Conservation (phyloP, 2,797 vertebrate species). For the Lepus townsendii region DNA sequence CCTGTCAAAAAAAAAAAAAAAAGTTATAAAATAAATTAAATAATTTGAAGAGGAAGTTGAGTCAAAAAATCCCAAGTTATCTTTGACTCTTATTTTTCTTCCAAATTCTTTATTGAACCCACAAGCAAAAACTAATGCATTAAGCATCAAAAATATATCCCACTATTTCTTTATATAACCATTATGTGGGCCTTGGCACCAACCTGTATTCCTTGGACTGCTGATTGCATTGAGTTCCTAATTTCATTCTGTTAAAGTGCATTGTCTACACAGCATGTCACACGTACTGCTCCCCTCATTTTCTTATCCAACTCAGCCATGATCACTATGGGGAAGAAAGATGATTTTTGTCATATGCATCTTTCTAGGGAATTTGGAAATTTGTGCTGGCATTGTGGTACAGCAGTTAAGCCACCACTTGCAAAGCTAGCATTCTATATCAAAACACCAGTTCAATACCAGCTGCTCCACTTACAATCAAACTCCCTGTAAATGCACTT, state of each 20-base stretch:
- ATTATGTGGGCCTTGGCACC: background rate
- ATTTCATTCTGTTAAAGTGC: background rate
- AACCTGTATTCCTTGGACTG: background rate
- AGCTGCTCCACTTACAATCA: too few species aligned
- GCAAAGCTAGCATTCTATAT: too few species aligned
- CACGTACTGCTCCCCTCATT: background rate
- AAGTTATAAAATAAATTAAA: background rate
- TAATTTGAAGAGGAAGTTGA: background rate
- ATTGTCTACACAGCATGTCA: background rate
- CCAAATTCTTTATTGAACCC: background rate
- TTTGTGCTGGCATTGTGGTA: too few species aligned
- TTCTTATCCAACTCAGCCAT: background rate
- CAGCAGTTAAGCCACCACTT: too few species aligned
- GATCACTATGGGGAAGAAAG: background rate
- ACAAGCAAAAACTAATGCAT: background rate
- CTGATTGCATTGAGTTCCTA: background rate
- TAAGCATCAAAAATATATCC: background rate
- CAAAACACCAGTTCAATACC: too few species aligned
- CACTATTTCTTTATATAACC: background rate
- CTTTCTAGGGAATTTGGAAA: background rate
- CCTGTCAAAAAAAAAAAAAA: too few species aligned
- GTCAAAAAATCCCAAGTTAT: background rate
- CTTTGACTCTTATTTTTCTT: background rate
- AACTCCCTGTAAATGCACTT: too few species aligned
- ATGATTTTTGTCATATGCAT: background rate